Conservation (phyloP, 2,113 vertebrate species). For the Mionectes macconnelli region DNA sequence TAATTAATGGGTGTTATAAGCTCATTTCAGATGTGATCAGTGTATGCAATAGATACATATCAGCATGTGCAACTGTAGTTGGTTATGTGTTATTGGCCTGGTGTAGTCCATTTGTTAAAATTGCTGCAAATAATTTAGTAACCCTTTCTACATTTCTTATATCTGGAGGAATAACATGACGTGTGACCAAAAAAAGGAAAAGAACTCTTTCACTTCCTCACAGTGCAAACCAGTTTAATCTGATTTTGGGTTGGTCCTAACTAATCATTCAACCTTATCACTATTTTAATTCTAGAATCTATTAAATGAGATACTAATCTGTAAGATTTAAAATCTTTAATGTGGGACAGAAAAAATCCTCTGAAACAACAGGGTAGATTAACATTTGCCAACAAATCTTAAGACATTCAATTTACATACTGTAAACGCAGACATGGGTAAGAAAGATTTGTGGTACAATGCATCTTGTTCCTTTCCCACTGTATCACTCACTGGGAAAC, state of each 20-base stretch:
- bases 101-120: conserved; percentile 9
- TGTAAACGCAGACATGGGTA: background rate
- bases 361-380: background rate
- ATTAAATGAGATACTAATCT: background rate
- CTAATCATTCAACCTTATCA: background rate
- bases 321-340: background rate
- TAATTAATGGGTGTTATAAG: conserved; percentile 22
- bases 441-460: background rate
- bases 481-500: background rate
- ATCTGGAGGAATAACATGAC: background rate
- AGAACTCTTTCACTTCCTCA: background rate
- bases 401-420: background rate
- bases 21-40: conserved; percentile 20
- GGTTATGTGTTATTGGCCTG: background rate
- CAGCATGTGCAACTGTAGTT: background rate
- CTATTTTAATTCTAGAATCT: background rate
- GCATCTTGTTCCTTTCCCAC: background rate
- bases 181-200: conserved; percentile 3
- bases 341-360: background rate
- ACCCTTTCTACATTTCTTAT: background rate
- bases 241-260: background rate
- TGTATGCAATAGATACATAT: background rate
- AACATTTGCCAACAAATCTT: background rate
- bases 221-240: background rate
- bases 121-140: conserved; percentile 41